phyloP scores from a whole-genome alignment of 37 sponge, comb jelly and placozoan genomes.

The Haliclona indistincta region DNA sequence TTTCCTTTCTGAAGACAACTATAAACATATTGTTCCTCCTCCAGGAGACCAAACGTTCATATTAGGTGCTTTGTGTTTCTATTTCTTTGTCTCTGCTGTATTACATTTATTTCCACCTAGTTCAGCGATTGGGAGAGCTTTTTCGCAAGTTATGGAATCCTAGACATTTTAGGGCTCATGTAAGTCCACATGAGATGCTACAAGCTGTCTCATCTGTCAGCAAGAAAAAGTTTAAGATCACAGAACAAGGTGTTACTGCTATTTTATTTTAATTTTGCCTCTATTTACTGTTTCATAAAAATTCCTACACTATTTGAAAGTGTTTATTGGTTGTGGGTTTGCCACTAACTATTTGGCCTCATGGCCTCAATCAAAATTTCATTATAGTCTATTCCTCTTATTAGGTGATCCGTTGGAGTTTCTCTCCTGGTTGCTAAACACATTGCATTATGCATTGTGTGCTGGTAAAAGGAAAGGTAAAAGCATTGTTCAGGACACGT shows the following conservation, averaged over 20 bases:
- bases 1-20: conserved; percentile 82
- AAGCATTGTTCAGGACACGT: conserved; percentile 33
- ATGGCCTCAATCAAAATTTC: too few species aligned
- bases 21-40: conserved; percentile 80
- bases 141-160: conserved; percentile 98
- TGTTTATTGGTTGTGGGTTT: too few species aligned
- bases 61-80: conserved; percentile 76
- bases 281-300: too few species aligned
- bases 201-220: conserved; percentile 90
- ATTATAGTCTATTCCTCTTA: neutral
- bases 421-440: conserved; percentile 92
- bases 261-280: neutral
- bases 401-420: conserved; percentile 96
- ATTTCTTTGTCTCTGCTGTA: too few species aligned
- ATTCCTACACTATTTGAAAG: too few species aligned
- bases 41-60: conserved; percentile 92
- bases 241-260: conserved; percentile 80
- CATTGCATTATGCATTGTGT: conserved; percentile 82
- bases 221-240: conserved; percentile 95
- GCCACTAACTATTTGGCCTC: too few species aligned
- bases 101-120: conserved; percentile 22
- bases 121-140: conserved; percentile 89
- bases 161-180: conserved; percentile 91
- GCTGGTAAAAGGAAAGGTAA: conserved; percentile 56
- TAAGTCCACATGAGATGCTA: conserved; percentile 98